Evolutionary conservation across 1,140 invertebrate genomes (phyloP), one percentile per base, ranked within the genome.

Genomic region (Anastrepha obliqua): DNA sequence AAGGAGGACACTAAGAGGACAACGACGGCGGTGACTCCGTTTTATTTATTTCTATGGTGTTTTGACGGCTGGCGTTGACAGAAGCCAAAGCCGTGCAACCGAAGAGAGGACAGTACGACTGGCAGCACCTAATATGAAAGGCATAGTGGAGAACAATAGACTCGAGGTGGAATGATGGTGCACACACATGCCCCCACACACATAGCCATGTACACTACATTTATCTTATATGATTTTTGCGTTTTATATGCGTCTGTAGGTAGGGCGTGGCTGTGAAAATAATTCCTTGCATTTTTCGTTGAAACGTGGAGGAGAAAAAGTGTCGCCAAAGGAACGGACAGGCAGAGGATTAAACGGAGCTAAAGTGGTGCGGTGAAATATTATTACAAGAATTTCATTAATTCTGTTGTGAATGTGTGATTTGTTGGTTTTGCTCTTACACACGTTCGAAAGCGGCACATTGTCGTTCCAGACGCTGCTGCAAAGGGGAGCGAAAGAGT

Each of bases 321-420:
- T 9, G 47, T 11, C 74, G n/a, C 44, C 47, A 51, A n/a, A 55
- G 44, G 74, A 81, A 17, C 47, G n/a, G 8, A 42, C 74, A 8
- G 15, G 47, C 74, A n/a, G 74, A 55, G 74, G 74, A 81, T 81
- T 51, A 81, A 81, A 81, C n/a, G 51, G 42, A 81, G 47, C n/a
- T 51, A 81, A 81, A 81, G 17, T 81, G 44, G n/a, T 81, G 47
- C 47, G n/a, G 20, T 81, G 47, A 55, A 81, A 81, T 81, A 81
- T 81, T 81, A 81, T 81, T 81, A 81, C 74, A 81, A 81, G 74
- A 81, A 81, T 81, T 81, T 81, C 44, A 81, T 81, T 81, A 81
- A 81, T 81, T 81, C n/a, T 81, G 47, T 81, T 81, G 74, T 81
- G 47, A 81, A 81, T 81, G 74, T 81, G 51, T 81, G 74, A 81